Percentiles rank a stretch among this genome's conserved stretches.
Conservation (phyloP, 2,888 invertebrate species). For the Myopa testacea region DNA sequence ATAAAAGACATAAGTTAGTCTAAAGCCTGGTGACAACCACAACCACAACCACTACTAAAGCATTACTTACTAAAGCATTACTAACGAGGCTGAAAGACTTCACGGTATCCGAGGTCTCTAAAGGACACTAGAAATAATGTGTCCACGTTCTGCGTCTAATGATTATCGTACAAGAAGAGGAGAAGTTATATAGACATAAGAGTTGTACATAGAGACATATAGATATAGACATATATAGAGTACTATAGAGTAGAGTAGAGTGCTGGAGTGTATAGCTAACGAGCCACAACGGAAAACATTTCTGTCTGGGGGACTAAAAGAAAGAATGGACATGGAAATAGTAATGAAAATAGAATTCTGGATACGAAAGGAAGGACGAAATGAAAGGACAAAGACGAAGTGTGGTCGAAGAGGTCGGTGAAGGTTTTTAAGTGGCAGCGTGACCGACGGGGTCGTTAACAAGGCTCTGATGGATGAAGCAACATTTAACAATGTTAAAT, state of each 20-base stretch:
- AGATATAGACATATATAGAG: no score
- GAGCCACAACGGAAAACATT: conserved; percentile 22
- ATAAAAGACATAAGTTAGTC: no score
- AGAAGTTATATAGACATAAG: no score
- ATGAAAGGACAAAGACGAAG: neutral
- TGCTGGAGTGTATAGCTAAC: conserved; percentile 22
- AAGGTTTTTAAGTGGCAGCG: neutral
- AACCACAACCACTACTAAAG: no score
- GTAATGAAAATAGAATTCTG: neutral
- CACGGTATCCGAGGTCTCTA: no score
- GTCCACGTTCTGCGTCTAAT: neutral
- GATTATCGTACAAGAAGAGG: no score
- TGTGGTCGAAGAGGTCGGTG: neutral
- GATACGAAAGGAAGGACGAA: neutral
- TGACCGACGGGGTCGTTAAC: neutral
- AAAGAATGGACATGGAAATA: neutral
- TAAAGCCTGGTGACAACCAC: no score
- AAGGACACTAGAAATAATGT: neutral
- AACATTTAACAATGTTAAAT: neutral
- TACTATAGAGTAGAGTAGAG: neutral
- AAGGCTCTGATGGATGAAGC: neutral
- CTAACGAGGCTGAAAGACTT: no score
- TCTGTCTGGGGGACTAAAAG: neutral
- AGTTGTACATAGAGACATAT: no score
- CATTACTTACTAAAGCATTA: no score